Evolutionary conservation across 2,888 invertebrate genomes (phyloP).

Genomic region (Drosophila heteroneura): DNA sequence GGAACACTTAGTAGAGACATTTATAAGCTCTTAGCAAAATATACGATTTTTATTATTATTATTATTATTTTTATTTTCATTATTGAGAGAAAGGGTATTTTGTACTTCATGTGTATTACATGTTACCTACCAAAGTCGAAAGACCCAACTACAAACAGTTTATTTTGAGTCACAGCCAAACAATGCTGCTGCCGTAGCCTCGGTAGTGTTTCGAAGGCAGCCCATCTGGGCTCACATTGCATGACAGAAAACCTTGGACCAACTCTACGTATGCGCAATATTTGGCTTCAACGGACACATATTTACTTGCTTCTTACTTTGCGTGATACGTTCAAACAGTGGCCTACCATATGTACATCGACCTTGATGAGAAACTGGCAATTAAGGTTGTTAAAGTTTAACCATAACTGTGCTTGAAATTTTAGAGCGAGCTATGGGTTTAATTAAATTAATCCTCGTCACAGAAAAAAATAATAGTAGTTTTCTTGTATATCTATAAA

Average conservation of each 20-base stretch:
- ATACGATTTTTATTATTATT: not conserved
- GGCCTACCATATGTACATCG: slow-evolving; percentile 1
- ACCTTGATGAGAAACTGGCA: not conserved
- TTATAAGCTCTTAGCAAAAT: not conserved
- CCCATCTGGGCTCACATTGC: slow-evolving; percentile 17
- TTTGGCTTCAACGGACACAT: slow-evolving; percentile 48
- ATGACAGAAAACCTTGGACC: slow-evolving; percentile 43
- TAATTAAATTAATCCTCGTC: not conserved
- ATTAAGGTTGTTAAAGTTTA: not conserved
- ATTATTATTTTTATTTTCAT: not conserved
- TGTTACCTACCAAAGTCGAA: not conserved
- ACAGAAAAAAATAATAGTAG: not conserved
- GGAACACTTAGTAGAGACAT: not conserved
- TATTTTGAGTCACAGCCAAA: slow-evolving; percentile 8
- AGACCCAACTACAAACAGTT: slow-evolving; percentile 8
- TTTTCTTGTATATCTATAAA: not conserved
- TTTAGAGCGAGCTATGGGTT: not conserved
- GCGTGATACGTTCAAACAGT: slow-evolving; percentile 25
- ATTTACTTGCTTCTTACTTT: slow-evolving; percentile 48
- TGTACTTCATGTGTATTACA: not conserved
- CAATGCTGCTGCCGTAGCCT: slow-evolving; percentile 29
- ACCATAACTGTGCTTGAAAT: not conserved
- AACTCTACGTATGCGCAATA: slow-evolving; percentile 59
- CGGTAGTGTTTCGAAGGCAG: slow-evolving; percentile 33
- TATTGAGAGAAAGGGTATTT: slow-evolving; percentile 1